These are phyloP conservation scores for Solenopsis invicta DNA, from an alignment of 1,140 invertebrate species.

Conservation along the genomic window DNA sequence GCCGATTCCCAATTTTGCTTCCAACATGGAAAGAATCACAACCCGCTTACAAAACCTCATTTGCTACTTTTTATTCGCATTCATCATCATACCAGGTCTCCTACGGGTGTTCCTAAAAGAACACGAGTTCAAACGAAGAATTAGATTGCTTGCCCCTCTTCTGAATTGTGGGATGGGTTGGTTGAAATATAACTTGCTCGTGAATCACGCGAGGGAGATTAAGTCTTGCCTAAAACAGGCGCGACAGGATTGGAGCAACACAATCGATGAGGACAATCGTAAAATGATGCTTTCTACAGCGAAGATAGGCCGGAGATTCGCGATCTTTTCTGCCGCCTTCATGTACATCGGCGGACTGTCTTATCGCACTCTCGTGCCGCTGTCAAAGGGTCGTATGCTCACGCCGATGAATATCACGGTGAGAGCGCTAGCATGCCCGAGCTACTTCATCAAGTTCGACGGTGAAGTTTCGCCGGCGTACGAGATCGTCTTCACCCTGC, in stretches of 20 bases:
- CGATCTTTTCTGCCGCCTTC: constrained; percentile 46
- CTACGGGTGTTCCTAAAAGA: constrained; percentile 53
- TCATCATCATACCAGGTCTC: constrained; percentile 60
- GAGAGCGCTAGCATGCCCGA: constrained; percentile 60
- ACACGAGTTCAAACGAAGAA: background rate
- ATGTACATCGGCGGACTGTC: constrained; percentile 72
- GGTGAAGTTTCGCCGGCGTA: constrained; percentile 59
- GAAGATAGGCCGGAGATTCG: constrained; percentile 56
- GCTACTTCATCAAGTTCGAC: constrained; percentile 66
- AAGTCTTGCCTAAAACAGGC: constrained; percentile 40
- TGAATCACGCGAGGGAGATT: constrained; percentile 39
- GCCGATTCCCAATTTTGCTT: constrained; percentile 42
- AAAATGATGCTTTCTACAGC: constrained; percentile 63
- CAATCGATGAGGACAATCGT: background rate
- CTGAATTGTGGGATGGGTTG: constrained; percentile 49
- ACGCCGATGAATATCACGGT: constrained; percentile 61
- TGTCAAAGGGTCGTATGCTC: constrained; percentile 61
- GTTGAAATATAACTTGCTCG: constrained; percentile 57
- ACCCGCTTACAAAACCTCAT: background rate
- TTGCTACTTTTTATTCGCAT: constrained; percentile 37
- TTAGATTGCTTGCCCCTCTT: constrained; percentile 48
- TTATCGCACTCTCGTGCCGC: constrained; percentile 66
- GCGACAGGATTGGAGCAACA: constrained; percentile 57
- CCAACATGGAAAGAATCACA: background rate
- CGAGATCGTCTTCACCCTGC: constrained; percentile 70